A percentile compares a stretch with the other conserved stretches of the same genome.
phyloP scores from a whole-genome alignment of 2,797 vertebrate genomes.

The Rhabdophis nuchalis region DNA sequence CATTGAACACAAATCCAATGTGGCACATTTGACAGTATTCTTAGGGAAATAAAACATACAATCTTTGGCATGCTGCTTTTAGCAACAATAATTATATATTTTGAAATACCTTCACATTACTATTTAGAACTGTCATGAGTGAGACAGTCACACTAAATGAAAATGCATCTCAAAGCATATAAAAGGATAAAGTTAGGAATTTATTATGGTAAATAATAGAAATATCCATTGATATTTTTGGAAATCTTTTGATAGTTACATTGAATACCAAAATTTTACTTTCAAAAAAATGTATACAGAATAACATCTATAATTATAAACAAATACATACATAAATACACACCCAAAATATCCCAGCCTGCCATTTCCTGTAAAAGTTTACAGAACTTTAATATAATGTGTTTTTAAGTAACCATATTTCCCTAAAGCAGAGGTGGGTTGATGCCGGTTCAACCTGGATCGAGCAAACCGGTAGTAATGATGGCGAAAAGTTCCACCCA shows the following conservation, averaged over 20 bases:
- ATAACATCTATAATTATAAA: neutral
- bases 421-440: neutral
- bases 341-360: neutral
- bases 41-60: conserved; percentile 46
- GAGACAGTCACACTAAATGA: conserved; percentile 35
- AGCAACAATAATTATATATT: conserved; percentile 45
- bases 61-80: conserved; percentile 47
- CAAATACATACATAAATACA: neutral
- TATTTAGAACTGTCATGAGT: conserved; percentile 40
- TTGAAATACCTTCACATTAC: conserved; percentile 52
- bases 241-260: conserved; percentile 37
- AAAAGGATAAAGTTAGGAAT: conserved; percentile 51
- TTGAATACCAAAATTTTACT: neutral
- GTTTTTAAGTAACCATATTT: neutral
- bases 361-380: neutral
- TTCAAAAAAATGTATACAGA: neutral
- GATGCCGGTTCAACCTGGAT: no score
- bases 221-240: conserved; percentile 37
- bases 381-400: neutral
- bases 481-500: no score
- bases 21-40: conserved; percentile 24
- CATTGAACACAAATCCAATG: conserved; percentile 37
- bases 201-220: conserved; percentile 53
- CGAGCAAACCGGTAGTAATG: no score
- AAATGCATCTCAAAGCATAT: conserved; percentile 25